A percentile compares a stretch with the other conserved stretches of the same genome.
These are phyloP conservation scores for Pica pica DNA, from an alignment of 2,113 vertebrate species.

Conservation along the genomic window DNA sequence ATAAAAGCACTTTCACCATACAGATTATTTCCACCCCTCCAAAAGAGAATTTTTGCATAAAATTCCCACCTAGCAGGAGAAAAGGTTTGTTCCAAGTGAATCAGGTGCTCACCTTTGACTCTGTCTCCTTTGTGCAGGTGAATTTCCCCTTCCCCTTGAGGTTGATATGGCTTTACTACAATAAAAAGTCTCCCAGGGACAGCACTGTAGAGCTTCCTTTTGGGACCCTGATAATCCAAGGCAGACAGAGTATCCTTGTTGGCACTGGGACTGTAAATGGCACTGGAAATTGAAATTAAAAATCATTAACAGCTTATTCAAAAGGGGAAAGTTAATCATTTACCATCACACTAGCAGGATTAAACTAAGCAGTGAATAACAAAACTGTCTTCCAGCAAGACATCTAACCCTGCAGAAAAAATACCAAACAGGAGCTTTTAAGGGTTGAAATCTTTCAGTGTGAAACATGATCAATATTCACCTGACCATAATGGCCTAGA, in stretches of 20 bases:
- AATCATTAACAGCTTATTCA: neutral
- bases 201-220: conserved; percentile 94
- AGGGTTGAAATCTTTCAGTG: neutral
- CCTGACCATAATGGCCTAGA: neutral
- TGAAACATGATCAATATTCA: neutral
- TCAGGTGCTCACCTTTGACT: conserved; percentile 85
- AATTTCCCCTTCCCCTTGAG: conserved; percentile 91
- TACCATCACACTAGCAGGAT: neutral
- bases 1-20: neutral
- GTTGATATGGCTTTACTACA: conserved; percentile 85
- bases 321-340: neutral
- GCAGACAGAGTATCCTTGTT: conserved; percentile 70
- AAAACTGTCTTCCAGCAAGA: neutral
- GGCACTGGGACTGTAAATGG: conserved; percentile 70
- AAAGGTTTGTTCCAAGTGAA: neutral
- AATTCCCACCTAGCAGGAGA: neutral
- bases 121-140: conserved; percentile 89
- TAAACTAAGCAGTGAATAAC: neutral
- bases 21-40: neutral
- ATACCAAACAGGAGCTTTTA: neutral
- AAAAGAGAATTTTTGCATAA: neutral
- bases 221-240: conserved; percentile 76
- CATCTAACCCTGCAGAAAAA: neutral
- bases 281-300: conserved; percentile 43
- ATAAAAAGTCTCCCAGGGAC: conserved; percentile 92